Base-by-base conservation (phyloP, 1,140 invertebrate genomes). In the Cheumatopsyche charites region DNA sequence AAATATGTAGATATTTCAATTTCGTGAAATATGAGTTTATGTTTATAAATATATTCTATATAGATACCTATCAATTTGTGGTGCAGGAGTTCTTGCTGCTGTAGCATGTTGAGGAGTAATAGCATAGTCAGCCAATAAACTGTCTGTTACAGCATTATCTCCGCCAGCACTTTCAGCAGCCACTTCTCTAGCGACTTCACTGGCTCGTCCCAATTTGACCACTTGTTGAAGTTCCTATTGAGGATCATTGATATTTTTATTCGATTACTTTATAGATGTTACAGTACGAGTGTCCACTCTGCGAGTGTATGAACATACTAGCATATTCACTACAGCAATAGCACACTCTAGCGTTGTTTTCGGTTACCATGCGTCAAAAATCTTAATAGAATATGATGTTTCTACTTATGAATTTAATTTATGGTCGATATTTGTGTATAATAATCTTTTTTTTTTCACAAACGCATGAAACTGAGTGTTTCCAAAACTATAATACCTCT, bases 191-290 rank as follows among this genome's bases (percentile, higher is more conserved):
- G 96, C 96, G 75, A 94, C 91, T 84, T 99, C 95, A 78, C 94
- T 98, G 7, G 96, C 95, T 75, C 94, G 89, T 0, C 98, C 98
- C 63, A 99, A 86, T 84, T 99, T 99, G 0, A 99, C 95, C 9
- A 99, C 97, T 87, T 97, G 92, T 77, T 93, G 90, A 47, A 94
- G 78, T 80, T 94, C 92, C 83, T 89, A 80, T n/a, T 17, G 4
- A 25, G 23, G n/a, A n/a, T n/a, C n/a, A n/a, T n/a, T n/a, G n/a
- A n/a, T n/a, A n/a, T n/a, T n/a, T n/a, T n/a, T n/a, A n/a, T n/a
- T n/a, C n/a, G n/a, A n/a, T n/a, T n/a, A n/a, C n/a, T n/a, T n/a
- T n/a, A n/a, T n/a, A n/a, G n/a, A n/a, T n/a, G n/a, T n/a, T n/a
- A n/a, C n/a, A n/a, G n/a, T n/a, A n/a, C n/a, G n/a, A n/a, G n/a